A percentile compares a stretch with the other conserved stretches of the same genome.
phyloP scores from a whole-genome alignment of 2,797 vertebrate genomes.

The Enteromius anoplus region DNA sequence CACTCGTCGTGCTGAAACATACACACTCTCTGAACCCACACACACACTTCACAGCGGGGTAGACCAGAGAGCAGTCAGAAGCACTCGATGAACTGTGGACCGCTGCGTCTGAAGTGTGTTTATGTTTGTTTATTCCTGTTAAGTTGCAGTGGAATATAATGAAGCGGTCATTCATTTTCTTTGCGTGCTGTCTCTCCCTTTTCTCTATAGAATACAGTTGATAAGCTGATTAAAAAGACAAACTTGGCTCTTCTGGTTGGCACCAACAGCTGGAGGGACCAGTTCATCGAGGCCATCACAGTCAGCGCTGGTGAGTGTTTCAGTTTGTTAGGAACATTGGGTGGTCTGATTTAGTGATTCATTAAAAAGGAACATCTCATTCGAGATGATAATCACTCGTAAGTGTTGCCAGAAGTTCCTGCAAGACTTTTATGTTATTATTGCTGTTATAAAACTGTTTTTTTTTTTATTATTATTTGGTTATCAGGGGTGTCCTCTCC shows the following conservation, averaged over 20 bases:
- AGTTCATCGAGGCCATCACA: conserved; percentile 98
- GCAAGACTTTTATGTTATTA: neutral
- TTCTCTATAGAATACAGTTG: conserved; percentile 90
- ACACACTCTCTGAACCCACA: conserved; percentile 38
- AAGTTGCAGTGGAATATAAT: conserved; percentile 18
- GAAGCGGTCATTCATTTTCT: neutral
- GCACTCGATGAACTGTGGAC: conserved; percentile 27
- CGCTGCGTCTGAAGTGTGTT: conserved; percentile 50
- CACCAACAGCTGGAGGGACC: conserved; percentile 99
- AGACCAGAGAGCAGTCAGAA: conserved; percentile 38
- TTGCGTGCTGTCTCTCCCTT: conserved; percentile 16
- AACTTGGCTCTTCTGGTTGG: conserved; percentile 97
- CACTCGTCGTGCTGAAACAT: conserved; percentile 35
- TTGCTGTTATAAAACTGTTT: neutral
- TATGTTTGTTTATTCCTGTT: conserved; percentile 27
- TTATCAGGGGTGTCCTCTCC: neutral
- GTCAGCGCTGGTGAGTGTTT: conserved; percentile 92
- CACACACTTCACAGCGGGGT: conserved; percentile 40
- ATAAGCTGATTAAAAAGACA: conserved; percentile 99
- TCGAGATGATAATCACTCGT: neutral
- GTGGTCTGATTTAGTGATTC: neutral
- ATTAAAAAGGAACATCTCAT: neutral
- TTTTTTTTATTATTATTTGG: neutral
- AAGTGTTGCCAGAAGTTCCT: neutral
- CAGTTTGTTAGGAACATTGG: conserved; percentile 25